These are phyloP conservation scores for Phylloscopus collybita DNA, from an alignment of 2,797 vertebrate genomes.

Conservation along the genomic window DNA sequence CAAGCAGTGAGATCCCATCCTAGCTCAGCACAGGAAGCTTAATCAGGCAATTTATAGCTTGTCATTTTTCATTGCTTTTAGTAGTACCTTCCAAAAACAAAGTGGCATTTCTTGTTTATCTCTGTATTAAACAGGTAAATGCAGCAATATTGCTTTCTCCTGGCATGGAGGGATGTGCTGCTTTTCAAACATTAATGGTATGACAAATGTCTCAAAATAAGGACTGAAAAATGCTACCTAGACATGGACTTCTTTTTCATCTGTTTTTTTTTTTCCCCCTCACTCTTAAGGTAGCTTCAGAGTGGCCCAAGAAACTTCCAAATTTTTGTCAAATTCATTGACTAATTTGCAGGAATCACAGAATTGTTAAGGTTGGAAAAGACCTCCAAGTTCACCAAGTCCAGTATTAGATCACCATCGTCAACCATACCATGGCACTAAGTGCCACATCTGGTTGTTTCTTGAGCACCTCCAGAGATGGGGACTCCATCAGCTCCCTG, in stretches of 20 bases:
- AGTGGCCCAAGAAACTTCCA: not conserved
- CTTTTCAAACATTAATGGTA: not conserved
- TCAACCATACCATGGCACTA: not conserved
- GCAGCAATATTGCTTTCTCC: not conserved
- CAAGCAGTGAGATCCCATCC: not conserved
- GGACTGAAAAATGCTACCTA: not conserved
- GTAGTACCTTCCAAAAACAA: not conserved
- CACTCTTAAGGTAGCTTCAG: not conserved
- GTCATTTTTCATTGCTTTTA: conserved; percentile 46
- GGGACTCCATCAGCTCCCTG: not conserved
- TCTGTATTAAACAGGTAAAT: not conserved
- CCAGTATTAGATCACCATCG: not conserved
- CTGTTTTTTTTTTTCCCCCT: not conserved
- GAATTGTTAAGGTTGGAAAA: not conserved
- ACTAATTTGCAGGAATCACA: not conserved
- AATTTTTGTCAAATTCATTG: not conserved
- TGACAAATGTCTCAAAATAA: not conserved
- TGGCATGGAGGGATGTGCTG: not conserved
- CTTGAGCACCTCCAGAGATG: not conserved
- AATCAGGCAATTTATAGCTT: conserved; percentile 23
- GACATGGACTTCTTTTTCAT: not conserved
- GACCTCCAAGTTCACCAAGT: not conserved
- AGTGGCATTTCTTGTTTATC: conserved; percentile 9
- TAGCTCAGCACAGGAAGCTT: not conserved
- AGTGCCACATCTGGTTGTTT: not conserved